Conservation (phyloP, 2,797 vertebrate species). For the Carduelis carduelis region DNA sequence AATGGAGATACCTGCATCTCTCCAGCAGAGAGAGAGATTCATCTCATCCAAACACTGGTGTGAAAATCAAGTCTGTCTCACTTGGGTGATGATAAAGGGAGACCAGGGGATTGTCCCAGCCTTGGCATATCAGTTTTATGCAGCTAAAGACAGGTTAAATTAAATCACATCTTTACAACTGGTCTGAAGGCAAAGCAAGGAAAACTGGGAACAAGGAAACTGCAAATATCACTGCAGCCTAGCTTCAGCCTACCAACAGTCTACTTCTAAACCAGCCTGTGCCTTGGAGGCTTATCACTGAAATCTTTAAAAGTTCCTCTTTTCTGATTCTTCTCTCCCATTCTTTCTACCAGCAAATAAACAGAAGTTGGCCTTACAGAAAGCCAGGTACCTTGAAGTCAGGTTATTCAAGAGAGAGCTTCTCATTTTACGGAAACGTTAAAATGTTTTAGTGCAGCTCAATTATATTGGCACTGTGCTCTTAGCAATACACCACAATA, state of each 20-base stretch:
- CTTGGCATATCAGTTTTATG: background rate
- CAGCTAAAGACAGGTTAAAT: background rate
- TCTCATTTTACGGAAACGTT: background rate
- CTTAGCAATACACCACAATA: background rate
- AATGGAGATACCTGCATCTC: background rate
- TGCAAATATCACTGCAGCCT: background rate
- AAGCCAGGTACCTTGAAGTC: background rate
- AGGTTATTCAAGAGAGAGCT: background rate
- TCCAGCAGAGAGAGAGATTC: background rate
- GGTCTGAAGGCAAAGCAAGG: background rate
- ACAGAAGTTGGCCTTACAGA: background rate
- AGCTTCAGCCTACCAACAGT: background rate
- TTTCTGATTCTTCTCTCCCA: background rate
- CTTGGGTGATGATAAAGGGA: background rate
- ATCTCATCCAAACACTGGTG: background rate
- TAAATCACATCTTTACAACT: background rate
- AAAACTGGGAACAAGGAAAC: background rate
- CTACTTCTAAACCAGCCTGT: background rate
- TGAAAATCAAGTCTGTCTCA: background rate
- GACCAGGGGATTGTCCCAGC: background rate
- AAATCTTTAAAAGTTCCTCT: background rate
- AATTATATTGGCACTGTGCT: background rate
- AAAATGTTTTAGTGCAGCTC: background rate
- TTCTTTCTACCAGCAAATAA: background rate
- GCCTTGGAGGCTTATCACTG: background rate